Percentiles rank a stretch among this genome's conserved stretches.
Evolutionary conservation across 2,113 vertebrate species (phyloP).

Genomic region (Platysternon megacephalum): DNA sequence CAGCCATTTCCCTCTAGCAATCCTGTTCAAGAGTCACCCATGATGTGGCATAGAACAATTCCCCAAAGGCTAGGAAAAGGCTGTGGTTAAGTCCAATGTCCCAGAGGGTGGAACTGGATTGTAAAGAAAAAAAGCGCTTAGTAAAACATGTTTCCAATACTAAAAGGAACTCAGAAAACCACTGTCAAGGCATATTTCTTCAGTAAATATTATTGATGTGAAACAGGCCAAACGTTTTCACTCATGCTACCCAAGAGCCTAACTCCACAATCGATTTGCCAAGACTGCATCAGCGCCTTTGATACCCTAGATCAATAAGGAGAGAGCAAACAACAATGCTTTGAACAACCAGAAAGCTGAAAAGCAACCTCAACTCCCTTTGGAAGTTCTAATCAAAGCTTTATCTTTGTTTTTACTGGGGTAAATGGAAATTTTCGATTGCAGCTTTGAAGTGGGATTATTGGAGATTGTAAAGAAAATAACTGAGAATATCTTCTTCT

Average conservation of each 20-base stretch:
- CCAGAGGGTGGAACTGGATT: background rate
- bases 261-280: background rate
- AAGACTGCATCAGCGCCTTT: background rate
- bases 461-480: background rate
- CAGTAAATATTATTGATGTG: background rate
- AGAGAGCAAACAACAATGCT: background rate
- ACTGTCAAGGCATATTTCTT: background rate
- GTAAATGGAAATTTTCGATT: background rate
- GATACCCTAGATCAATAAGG: slow-evolving; percentile 14
- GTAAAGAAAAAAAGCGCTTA: background rate
- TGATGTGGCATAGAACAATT: background rate
- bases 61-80: rapidly evolving
- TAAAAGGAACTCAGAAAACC: background rate
- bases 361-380: background rate
- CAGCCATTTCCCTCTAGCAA: background rate
- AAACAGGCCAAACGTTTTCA: background rate
- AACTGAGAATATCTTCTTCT: background rate
- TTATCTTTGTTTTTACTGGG: background rate
- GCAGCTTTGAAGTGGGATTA: slow-evolving; percentile 21
- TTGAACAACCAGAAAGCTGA: slow-evolving; percentile 30
- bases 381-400: background rate
- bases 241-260: background rate
- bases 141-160: background rate
- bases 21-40: background rate
- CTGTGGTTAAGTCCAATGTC: background rate